Evolutionary conservation across 2,888 invertebrate species (phyloP), one percentile per base, ranked within the genome.

Genomic region (Polymixis flavicincta): DNA sequence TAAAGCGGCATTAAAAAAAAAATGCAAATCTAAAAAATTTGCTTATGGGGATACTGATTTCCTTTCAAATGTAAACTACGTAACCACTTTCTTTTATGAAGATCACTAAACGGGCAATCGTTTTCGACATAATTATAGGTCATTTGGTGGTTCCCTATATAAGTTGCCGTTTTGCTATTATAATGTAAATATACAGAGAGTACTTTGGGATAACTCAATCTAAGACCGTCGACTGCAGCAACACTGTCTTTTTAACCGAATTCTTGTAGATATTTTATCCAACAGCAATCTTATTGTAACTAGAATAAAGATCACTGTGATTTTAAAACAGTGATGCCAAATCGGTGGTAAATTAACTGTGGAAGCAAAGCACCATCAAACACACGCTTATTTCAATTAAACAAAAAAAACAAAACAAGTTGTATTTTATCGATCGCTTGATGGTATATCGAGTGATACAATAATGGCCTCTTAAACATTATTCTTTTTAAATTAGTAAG

Each of bases 401-500:
- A 11, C 13, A 13, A 45, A 0, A 45, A 11, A 2, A 45, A 6
- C 11, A 45, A 45, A 13, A 9, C 9, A 9, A 2, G 13, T 11
- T 45, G 42, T 6, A 45, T 45, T 45, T 52, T 66, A 57, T 52
- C 63, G 25, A 64, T 19, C 59, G 45, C 59, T 55, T 70, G 80
- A 59, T 7, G 65, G 28, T 17, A 22, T 74, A 59, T 71, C 71
- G 85, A 71, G 17, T 22, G 68, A 50, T 37, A 54, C 6, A 1
- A 0, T 14, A 66, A 45, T 75, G 63, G 17, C 19, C n/a, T 2
- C 57, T 11, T 3, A 0, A 22, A 48, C 19, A 19, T 52, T 42
- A 52, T 71, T 54, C 14, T 65, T 71, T 52, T 63, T 80, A 28
- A 50, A 68, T 64, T 52, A n/a, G n/a, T n/a, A 48, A 73, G 13